Conservation (phyloP, 1,140 invertebrate species). For the Neotoxoptera formosana region DNA sequence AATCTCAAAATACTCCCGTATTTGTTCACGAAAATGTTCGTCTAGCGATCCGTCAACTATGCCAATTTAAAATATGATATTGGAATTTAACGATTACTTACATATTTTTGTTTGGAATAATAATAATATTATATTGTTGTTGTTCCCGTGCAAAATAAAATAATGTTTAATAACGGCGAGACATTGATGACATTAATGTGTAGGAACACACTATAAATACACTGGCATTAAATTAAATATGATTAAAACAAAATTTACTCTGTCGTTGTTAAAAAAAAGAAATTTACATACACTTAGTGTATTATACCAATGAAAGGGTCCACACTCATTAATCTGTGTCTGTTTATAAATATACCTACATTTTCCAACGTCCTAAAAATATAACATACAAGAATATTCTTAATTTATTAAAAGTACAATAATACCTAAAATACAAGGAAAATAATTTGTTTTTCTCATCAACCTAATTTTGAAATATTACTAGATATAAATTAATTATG, state of each 20-base stretch:
- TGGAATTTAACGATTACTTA: not conserved
- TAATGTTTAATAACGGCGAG: not conserved
- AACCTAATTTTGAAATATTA: not conserved
- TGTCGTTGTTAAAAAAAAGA: not conserved
- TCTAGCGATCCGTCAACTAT: not conserved
- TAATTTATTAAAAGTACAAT: not conserved
- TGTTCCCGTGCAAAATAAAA: not conserved
- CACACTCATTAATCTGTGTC: not conserved
- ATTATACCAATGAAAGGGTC: constrained; percentile 15
- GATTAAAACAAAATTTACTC: constrained; percentile 7
- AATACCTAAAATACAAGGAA: not conserved
- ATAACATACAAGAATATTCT: not conserved
- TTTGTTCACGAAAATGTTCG: not conserved
- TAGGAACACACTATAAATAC: not conserved
- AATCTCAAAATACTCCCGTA: not conserved
- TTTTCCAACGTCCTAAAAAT: not conserved
- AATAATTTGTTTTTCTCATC: not conserved
- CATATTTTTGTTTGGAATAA: not conserved
- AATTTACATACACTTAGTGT: not conserved
- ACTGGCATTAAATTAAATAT: not conserved
- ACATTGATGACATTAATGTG: not conserved
- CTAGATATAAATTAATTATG: not conserved
- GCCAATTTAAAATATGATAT: not conserved
- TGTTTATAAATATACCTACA: constrained; percentile 4
- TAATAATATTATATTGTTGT: not conserved